These are phyloP conservation scores for Choloepus hoffmanni DNA, from an alignment of 2,113 vertebrate genomes.

Conservation along the genomic window DNA sequence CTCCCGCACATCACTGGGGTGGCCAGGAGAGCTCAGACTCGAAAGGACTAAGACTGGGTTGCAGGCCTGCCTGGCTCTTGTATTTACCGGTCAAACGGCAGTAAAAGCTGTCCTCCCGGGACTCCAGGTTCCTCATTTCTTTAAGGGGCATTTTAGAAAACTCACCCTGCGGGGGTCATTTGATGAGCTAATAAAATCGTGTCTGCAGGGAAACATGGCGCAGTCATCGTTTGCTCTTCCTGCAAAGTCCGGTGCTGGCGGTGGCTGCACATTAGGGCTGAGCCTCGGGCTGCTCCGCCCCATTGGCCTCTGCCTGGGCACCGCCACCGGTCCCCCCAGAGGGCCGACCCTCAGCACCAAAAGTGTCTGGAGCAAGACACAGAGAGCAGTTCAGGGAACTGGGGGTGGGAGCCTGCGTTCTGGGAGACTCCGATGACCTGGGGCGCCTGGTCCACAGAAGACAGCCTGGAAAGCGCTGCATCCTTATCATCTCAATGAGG, in stretches of 20 bases:
- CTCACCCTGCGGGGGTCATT: fast-evolving
- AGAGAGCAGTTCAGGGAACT: fast-evolving
- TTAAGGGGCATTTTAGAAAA: not conserved
- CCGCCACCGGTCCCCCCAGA: too few relatives aligned
- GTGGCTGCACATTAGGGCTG: fast-evolving
- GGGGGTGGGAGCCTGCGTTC: not conserved
- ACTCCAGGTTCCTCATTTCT: not conserved
- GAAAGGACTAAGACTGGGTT: not conserved
- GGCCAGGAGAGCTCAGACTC: fast-evolving
- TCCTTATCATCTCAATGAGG: fast-evolving
- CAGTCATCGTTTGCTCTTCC: fast-evolving
- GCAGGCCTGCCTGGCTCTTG: fast-evolving
- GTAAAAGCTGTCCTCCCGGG: fast-evolving
- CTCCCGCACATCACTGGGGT: fast-evolving
- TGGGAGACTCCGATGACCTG: too few relatives aligned
- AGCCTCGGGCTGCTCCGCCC: fast-evolving
- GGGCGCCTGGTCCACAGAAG: too few relatives aligned
- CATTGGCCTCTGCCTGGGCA: fast-evolving
- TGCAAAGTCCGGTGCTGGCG: fast-evolving
- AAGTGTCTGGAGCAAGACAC: fast-evolving
- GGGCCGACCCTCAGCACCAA: fast-evolving
- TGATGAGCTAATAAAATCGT: not conserved
- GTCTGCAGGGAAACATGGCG: fast-evolving
- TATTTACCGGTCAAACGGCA: fast-evolving
- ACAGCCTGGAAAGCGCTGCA: not conserved